Evolutionary conservation across 92 coral and sea anemone species (phyloP).

Genomic region (Isaurus tuberculatus): DNA sequence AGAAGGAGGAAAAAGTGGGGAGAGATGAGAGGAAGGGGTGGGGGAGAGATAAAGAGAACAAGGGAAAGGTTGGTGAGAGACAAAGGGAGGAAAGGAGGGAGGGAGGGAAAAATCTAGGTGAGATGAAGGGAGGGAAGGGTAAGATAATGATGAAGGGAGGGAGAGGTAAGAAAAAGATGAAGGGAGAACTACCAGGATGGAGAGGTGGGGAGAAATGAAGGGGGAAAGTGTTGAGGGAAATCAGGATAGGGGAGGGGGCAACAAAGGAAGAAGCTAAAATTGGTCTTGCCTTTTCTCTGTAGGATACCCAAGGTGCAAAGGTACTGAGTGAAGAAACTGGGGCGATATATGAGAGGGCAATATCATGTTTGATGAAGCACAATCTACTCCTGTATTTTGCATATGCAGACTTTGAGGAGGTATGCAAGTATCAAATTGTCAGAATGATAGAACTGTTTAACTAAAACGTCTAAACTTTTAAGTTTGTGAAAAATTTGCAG

Average conservation of each 20-base stretch:
- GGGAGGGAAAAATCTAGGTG: background rate
- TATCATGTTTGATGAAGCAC: conserved; percentile 80
- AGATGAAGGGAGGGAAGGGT: background rate
- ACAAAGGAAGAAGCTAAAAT: background rate
- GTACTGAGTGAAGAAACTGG: conserved; percentile 90
- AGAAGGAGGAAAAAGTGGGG: too few relatives aligned
- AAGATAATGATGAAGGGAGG: background rate
- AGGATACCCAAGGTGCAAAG: conserved; percentile 96
- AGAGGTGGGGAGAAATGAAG: background rate
- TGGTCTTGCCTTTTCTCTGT: background rate
- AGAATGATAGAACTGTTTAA: background rate
- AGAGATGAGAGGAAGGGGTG: too few relatives aligned
- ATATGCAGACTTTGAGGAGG: conserved; percentile 99
- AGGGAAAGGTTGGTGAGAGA: background rate
- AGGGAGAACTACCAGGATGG: background rate
- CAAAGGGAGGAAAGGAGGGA: background rate
- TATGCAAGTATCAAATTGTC: conserved; percentile 16
- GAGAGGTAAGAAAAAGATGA: background rate
- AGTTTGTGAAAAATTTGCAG: background rate
- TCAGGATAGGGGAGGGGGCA: background rate
- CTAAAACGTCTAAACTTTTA: background rate
- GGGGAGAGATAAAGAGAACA: too few relatives aligned
- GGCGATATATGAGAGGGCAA: conserved; percentile 86
- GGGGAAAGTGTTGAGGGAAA: background rate
- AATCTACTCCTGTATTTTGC: conserved; percentile 90